Base-by-base conservation (phyloP, 2,888 invertebrate species). In the Cremastobaeus sp. region DNA sequence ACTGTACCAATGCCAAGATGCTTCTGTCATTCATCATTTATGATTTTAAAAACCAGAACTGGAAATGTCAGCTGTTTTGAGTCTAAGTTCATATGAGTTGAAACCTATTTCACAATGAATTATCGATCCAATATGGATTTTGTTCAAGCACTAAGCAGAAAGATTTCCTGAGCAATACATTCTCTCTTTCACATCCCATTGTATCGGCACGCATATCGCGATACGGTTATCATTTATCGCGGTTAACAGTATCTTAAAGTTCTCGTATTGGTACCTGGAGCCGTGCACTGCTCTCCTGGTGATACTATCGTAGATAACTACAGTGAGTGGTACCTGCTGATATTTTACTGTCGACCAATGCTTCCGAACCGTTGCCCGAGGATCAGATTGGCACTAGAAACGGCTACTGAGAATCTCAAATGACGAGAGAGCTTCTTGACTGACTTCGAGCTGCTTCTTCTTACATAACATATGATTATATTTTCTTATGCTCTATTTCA, bases 341-440 rank as follows among this genome's bases (percentile, higher is more conserved):
- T 86, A 86, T 86, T 86, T 86, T 85, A 86, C 86, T 86, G 86
- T 85, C 86, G 84, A 83, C 82, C 84, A 72, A 85, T 84, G 85
- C 84, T 86, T 83, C 84, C 81, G 84, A 85, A 85, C 82, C 82
- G 83, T 84, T 85, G 84, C 83, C 82, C 82, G 69, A 77, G 78
- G 80, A 86, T 86, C 86, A 85, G 86, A 86, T 86, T 84, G 83
- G 81, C 75, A 69, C 71, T 80, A 80, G 77, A 81, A 77, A 78
- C 80, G 77, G 80, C 84, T 83, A 84, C 84, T 77, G 81, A 79
- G 82, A 83, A 84, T 83, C 79, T 78, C 77, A 73, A 76, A 79
- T 79, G 79, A 81, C 79, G 78, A 73, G 48, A 57, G 48, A 12
- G 50, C 50, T 25, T 32, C 52, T 47, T 43, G 65, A 62, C 59